These are phyloP conservation scores for Pitangus sulphuratus DNA, from an alignment of 2,797 vertebrate genomes.

Conservation along the genomic window DNA sequence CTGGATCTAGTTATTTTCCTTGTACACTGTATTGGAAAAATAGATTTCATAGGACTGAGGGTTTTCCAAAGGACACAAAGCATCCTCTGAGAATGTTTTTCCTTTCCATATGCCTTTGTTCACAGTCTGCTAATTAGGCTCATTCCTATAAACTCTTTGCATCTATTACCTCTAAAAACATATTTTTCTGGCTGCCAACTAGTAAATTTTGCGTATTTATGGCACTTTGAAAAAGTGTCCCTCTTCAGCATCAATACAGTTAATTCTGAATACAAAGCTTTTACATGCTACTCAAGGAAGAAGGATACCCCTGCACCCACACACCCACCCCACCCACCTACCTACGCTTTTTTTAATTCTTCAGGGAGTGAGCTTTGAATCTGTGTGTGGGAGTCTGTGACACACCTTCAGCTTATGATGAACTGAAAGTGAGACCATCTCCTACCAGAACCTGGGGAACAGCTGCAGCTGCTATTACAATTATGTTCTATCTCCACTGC, in stretches of 20 bases:
- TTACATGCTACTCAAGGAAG: not conserved
- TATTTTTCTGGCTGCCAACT: not conserved
- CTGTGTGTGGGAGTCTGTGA: not conserved
- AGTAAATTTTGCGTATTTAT: not conserved
- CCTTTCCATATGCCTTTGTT: not conserved
- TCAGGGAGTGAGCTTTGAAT: not conserved
- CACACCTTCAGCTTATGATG: not conserved
- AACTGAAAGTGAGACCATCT: not conserved
- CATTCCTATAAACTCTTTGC: not conserved
- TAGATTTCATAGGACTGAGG: not conserved
- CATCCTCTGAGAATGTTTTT: not conserved
- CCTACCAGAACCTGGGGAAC: not conserved
- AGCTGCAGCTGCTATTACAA: not conserved
- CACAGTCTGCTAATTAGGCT: not conserved
- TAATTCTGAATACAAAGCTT: not conserved
- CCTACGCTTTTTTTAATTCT: not conserved
- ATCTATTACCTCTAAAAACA: not conserved
- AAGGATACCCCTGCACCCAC: not conserved
- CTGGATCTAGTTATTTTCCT: not conserved
- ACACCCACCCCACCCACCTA: accelerated
- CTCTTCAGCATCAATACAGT: not conserved
- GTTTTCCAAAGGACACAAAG: not conserved
- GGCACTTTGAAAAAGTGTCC: not conserved
- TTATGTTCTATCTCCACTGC: not conserved
- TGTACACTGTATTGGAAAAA: not conserved